Base-by-base conservation (phyloP, 2,888 invertebrate genomes). In the Aelia acuminata region DNA sequence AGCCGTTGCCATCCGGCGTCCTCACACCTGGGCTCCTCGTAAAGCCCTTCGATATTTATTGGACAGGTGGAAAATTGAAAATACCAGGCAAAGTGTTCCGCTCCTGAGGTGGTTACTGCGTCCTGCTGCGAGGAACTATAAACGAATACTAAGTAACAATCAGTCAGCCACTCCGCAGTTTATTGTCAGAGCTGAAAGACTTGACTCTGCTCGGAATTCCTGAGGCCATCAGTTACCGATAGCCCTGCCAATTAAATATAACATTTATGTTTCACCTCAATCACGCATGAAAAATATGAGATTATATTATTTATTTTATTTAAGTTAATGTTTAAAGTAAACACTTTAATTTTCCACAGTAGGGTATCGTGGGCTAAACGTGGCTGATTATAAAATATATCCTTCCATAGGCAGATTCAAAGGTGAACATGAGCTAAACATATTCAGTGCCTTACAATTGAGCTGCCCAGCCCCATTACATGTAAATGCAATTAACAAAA, bases 61-160 rank as follows among this genome's bases (percentile, higher is more conserved):
- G 80, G 80, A 80, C 80, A 80, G 80, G 80, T 80, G 80, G 80
- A 80, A 80, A 80, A 80, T 80, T 80, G 80, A 80, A 80, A 43
- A 43, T 80, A 43, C 80, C 80, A 13, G 11, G 35, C 80, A 43
- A 80, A 80, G 80, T 43, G 80, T 39, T 47, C 80, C 43, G 80
- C 80, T 43, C 43, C 43, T 47, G 43, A 43, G 80, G 13, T 35
- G 39, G 80, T 80, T 80, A 47, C 80, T 43, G 80, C 43, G 35
- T 43, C 43, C 80, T 80, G 39, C 20, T 11, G 39, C 22, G 43
- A 80, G 80, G n/a, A 22, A 75, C 75, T 39, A 75, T 80, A n/a
- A 80, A 80, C 80, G 80, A 43, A 80, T 80, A 80, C 43, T 80
- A 80, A 47, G 80, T 80, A 80, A 80, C 43, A 43, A 80, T 80